These are phyloP conservation scores for Trachymyrmex cornetzi DNA, from an alignment of 1,140 invertebrate species.

Conservation along the genomic window DNA sequence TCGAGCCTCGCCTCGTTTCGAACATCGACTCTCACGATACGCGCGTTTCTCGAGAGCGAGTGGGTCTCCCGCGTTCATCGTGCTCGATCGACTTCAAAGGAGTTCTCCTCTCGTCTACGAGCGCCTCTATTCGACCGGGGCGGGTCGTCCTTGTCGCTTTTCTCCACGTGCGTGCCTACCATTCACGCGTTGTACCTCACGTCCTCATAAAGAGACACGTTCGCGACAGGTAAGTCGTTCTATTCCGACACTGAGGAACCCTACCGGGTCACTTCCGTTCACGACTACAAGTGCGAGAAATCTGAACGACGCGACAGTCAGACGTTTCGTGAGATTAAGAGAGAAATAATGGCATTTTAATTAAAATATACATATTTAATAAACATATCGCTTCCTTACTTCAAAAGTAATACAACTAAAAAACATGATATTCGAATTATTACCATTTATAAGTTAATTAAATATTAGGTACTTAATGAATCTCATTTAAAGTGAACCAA, in stretches of 20 bases:
- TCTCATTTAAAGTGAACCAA: too few relatives aligned
- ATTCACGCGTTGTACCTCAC: not conserved
- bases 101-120: slow-evolving; percentile 38
- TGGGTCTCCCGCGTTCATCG: not conserved
- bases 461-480: too few relatives aligned
- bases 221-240: slow-evolving; percentile 13
- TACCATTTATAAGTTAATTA: too few relatives aligned
- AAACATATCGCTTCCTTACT: not conserved
- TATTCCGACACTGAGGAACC: not conserved
- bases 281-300: not conserved
- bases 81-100: slow-evolving; percentile 65
- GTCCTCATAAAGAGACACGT: not conserved
- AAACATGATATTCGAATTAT: too few relatives aligned
- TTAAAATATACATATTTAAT: not conserved
- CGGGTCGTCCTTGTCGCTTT: slow-evolving; percentile 5
- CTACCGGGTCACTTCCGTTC: not conserved
- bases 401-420: too few relatives aligned
- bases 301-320: slow-evolving; percentile 5
- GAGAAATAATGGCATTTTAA: not conserved
- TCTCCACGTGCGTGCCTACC: not conserved
- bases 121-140: slow-evolving; percentile 29
- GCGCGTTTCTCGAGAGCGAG: slow-evolving; percentile 41
- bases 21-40: slow-evolving; percentile 23
- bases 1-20: not conserved
- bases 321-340: not conserved